These are phyloP conservation scores for Periparus ater DNA, from an alignment of 2,797 vertebrate genomes.

Conservation along the genomic window DNA sequence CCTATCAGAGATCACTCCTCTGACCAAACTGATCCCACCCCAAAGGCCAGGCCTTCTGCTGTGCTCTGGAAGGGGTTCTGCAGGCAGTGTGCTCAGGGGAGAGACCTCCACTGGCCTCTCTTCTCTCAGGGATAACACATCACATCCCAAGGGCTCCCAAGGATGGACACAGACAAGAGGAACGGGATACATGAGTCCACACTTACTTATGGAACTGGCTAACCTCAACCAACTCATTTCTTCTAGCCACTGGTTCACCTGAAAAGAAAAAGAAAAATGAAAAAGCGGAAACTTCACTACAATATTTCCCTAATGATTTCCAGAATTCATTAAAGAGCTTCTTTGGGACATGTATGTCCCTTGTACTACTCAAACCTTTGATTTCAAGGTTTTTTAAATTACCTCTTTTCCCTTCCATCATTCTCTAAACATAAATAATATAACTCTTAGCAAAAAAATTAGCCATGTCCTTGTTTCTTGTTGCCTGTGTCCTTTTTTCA, in stretches of 20 bases:
- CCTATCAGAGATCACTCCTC: background rate
- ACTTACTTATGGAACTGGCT: background rate
- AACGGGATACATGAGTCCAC: background rate
- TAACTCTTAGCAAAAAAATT: accelerated
- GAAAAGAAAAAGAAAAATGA: background rate
- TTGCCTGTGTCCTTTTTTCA: background rate
- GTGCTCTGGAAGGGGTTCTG: background rate
- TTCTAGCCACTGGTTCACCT: background rate
- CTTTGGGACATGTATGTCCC: background rate
- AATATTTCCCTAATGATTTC: background rate
- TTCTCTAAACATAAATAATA: background rate
- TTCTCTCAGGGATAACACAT: background rate
- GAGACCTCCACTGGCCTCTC: background rate
- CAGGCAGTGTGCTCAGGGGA: background rate
- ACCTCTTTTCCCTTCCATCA: background rate
- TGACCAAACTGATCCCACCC: background rate
- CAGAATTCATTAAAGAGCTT: background rate
- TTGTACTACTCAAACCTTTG: background rate
- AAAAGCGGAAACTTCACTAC: background rate
- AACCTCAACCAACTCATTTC: too few species aligned
- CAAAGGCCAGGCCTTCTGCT: background rate
- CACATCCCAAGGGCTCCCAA: background rate
- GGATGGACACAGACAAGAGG: background rate
- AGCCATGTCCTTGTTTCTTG: background rate
- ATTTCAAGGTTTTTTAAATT: background rate